Base-by-base conservation (phyloP, 64 coral and sea anemone species). In the Montipora sp. region DNA sequence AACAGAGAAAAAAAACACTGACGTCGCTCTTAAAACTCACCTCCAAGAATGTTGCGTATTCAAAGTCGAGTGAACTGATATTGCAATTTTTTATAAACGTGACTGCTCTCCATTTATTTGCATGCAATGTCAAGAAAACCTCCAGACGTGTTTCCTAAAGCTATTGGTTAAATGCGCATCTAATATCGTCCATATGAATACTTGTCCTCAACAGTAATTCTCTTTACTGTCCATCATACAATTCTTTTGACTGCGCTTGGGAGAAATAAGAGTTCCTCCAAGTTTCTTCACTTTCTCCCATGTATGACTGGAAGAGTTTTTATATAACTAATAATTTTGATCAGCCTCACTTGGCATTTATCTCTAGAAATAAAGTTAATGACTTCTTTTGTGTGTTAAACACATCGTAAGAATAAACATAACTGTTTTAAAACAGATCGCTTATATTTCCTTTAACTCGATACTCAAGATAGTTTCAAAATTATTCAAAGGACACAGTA, bases 361-460 rank as follows among this genome's bases (percentile, higher is more conserved):
- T 36, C 12, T 47, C 19, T 50, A 12, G 66, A 2, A 5, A 71
- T 72, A 2, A 22, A 48, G 48, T 7, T 71, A 84, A 85, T 85
- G 82, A 72, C 46, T 85, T 85, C 82, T 23, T 85, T 84, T 50
- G 63, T 85, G 82, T 72, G 8, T 13, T 14, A 27, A 72, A 85
- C 7, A 49, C 61, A 7, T 85, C 45, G 21, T 50, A 85, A 85
- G 18, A 85, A 85, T 85, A 71, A 23, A 46, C 5, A 70, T 71
- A 71, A 22, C 21, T 50, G 45, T 48, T 68, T 65, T 7, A 6
- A 83, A 83, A 67, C 15, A 83, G 20, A 15, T 43, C 57, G 3
- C 43, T 36, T 36, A 36, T 36, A 36, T 36, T 36, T 36, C 36
- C 36, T 36, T 36, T 36, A 36, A 36, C 36, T 36, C 36, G 36